Conservation (phyloP, 2,113 vertebrate species). For the Sorex fumeus region DNA sequence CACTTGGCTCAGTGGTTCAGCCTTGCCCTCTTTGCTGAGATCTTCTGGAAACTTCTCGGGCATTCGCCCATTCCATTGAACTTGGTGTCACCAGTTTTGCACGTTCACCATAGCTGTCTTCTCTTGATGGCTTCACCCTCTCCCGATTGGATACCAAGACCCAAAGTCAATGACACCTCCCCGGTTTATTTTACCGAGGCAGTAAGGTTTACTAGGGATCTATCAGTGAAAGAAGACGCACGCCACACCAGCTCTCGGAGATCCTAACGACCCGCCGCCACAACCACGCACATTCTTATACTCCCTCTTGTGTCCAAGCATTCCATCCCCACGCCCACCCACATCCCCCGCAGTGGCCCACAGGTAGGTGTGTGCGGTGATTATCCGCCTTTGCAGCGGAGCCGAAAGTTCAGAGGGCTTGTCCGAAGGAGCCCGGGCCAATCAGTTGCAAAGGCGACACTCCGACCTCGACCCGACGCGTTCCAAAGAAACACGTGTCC, state of each 20-base stretch:
- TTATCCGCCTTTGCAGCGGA: background rate
- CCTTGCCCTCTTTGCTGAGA: background rate
- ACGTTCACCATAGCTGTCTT: too few species aligned
- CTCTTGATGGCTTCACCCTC: background rate
- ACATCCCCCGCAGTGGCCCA: background rate
- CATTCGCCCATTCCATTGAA: background rate
- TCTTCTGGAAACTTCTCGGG: background rate
- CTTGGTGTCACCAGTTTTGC: background rate
- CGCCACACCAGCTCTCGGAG: background rate
- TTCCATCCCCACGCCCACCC: background rate
- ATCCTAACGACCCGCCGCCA: background rate
- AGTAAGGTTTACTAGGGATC: background rate
- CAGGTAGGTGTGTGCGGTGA: background rate
- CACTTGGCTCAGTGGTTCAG: background rate
- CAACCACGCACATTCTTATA: background rate
- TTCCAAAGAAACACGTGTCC: constrained; percentile 5
- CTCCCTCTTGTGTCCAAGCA: background rate
- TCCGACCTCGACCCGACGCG: background rate
- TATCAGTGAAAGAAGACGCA: background rate
- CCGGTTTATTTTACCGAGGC: background rate
- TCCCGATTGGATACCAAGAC: background rate
- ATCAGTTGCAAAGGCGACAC: background rate
- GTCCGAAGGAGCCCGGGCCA: background rate
- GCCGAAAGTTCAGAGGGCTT: background rate
- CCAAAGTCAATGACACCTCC: background rate